Conservation (phyloP, 2,888 invertebrate genomes). For the Apotomis turbidana region DNA sequence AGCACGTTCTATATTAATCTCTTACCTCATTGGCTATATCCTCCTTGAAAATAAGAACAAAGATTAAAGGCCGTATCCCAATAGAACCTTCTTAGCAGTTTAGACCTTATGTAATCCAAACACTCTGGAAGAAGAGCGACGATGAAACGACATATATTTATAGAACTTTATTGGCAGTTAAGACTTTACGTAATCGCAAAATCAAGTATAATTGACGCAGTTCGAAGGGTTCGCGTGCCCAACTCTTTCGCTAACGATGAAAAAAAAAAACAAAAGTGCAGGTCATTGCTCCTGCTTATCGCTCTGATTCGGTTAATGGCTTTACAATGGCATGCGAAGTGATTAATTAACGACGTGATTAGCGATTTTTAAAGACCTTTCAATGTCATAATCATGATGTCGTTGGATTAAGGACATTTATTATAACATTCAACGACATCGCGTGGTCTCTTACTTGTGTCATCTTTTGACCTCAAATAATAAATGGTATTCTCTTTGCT, state of each 20-base stretch:
- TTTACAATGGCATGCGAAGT: constrained; percentile 36
- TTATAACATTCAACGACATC: not conserved
- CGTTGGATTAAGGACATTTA: not conserved
- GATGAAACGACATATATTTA: not conserved
- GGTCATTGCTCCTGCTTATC: constrained; percentile 37
- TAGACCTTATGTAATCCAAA: not conserved
- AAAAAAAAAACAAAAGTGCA: constrained; percentile 28
- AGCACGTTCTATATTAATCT: too few species aligned
- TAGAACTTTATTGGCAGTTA: not conserved
- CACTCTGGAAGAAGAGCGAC: too few species aligned
- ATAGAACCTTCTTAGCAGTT: not conserved
- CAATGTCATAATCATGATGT: not conserved
- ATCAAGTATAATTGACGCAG: constrained; percentile 10
- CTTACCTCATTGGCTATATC: too few species aligned
- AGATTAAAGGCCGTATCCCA: too few species aligned
- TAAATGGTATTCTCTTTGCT: too few species aligned
- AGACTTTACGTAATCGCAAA: not conserved
- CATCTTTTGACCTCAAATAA: too few species aligned
- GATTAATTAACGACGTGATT: constrained; percentile 29
- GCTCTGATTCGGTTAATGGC: constrained; percentile 35
- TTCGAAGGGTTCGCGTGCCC: constrained; percentile 33
- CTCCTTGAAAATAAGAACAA: too few species aligned
- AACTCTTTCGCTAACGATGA: constrained; percentile 24
- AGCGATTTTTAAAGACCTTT: constrained; percentile 18
- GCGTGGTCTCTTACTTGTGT: too few species aligned